A percentile compares a stretch with the other conserved stretches of the same genome.
These are phyloP conservation scores for Anabacerthia variegaticeps DNA, from an alignment of 2,797 vertebrate species.

Conservation along the genomic window DNA sequence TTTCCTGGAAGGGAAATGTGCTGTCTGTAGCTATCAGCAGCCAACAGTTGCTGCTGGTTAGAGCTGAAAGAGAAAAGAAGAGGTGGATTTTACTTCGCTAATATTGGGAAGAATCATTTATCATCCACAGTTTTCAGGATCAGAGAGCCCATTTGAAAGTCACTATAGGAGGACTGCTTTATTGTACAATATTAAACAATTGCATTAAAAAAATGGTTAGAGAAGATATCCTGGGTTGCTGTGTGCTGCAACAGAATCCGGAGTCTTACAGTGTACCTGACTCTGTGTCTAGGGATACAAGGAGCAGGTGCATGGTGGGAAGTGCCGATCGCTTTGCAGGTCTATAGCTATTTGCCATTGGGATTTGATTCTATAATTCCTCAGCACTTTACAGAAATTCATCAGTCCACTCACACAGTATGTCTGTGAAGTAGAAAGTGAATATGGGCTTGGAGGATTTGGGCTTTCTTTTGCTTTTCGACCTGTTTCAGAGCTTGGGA, in stretches of 20 bases:
- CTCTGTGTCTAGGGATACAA: no score
- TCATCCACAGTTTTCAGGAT: background rate
- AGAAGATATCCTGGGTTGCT: background rate
- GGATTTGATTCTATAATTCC: background rate
- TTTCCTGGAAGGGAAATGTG: slow-evolving; percentile 59
- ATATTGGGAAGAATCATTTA: slow-evolving; percentile 10
- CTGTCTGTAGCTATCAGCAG: slow-evolving; percentile 49
- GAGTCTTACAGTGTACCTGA: rapidly evolving
- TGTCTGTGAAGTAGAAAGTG: background rate
- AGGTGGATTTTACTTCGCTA: background rate
- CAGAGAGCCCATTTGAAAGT: background rate
- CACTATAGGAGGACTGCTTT: background rate
- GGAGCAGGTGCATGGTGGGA: background rate
- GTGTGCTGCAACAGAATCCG: background rate
- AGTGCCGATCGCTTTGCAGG: background rate
- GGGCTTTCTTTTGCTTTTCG: background rate
- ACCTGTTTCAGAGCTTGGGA: background rate
- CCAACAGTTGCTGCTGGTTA: slow-evolving; percentile 52
- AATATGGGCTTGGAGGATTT: background rate
- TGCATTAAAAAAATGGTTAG: background rate
- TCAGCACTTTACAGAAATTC: background rate
- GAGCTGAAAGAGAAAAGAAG: slow-evolving; percentile 35
- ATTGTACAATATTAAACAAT: background rate
- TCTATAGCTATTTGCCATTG: background rate
- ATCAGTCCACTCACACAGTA: background rate